These are phyloP conservation scores for Puma concolor DNA, from an alignment of 2,113 vertebrate genomes.

Conservation along the genomic window DNA sequence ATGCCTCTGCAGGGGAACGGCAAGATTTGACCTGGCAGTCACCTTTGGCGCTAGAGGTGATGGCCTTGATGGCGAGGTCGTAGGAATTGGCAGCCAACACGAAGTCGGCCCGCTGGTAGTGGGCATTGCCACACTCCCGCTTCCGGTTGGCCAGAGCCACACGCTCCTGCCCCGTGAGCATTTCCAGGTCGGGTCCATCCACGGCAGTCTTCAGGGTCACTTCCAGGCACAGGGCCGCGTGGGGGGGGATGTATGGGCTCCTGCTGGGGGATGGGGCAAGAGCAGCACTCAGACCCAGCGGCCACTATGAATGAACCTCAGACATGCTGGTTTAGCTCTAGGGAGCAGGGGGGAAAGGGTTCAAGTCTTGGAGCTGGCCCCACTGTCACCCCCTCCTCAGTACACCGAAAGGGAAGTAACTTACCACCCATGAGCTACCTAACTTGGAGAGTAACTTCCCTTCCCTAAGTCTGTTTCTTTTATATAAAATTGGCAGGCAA, in stretches of 20 bases:
- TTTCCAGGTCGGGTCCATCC: conserved; percentile 91
- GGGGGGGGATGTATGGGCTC: conserved; percentile 89
- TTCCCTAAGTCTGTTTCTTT: background rate
- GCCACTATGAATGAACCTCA: background rate
- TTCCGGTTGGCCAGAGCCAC: conserved; percentile 91
- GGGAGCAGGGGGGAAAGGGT: background rate
- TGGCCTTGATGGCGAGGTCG: conserved; percentile 93
- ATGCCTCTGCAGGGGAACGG: accelerated
- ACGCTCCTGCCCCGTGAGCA: conserved; percentile 89
- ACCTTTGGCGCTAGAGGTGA: conserved; percentile 96
- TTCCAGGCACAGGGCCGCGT: conserved; percentile 89
- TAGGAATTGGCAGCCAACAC: conserved; percentile 96
- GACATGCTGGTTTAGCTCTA: background rate
- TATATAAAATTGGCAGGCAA: background rate
- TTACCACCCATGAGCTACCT: accelerated
- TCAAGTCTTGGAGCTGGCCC: background rate
- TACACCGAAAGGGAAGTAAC: no score
- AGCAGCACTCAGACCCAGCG: conserved; percentile 35
- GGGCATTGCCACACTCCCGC: conserved; percentile 92
- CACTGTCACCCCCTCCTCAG: background rate
- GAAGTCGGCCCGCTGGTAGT: conserved; percentile 94
- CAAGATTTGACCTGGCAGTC: background rate
- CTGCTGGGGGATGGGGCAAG: conserved; percentile 58
- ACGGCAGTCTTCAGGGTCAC: conserved; percentile 89
- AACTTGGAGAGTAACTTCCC: background rate